These are phyloP conservation scores for Pachycephala philippinensis DNA, from an alignment of 2,113 vertebrate genomes.

Conservation along the genomic window DNA sequence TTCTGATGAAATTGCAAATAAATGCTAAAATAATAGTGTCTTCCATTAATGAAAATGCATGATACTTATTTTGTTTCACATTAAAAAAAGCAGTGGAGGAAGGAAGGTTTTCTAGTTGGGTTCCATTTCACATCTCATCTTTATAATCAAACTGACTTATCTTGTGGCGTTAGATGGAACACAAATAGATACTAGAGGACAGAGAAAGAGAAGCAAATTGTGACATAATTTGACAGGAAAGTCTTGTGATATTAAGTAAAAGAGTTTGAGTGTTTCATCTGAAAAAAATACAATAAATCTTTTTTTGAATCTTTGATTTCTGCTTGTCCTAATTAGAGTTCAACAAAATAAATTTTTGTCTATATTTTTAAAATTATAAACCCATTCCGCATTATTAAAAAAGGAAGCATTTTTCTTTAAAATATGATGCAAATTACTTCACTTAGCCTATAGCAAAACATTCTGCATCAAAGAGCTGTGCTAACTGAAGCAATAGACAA, in stretches of 20 bases:
- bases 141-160: not conserved
- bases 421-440: conserved; percentile 56
- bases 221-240: not conserved
- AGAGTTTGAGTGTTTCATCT: not conserved
- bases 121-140: not conserved
- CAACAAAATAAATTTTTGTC: not conserved
- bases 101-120: not conserved
- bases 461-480: conserved; percentile 43
- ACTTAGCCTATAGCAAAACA: conserved; percentile 49
- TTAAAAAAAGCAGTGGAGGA: not conserved
- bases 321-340: not conserved
- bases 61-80: not conserved
- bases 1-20: not conserved
- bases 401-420: not conserved
- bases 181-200: not conserved
- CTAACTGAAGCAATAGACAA: not conserved
- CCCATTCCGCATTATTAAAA: not conserved
- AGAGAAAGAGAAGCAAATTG: not conserved
- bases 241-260: not conserved
- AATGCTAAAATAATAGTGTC: not conserved
- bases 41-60: not conserved
- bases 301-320: not conserved
- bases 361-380: not conserved
- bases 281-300: not conserved
- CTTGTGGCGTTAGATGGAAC: not conserved